These are phyloP conservation scores for Oreochromis tanganicae DNA, from an alignment of 2,113 vertebrate genomes.

Conservation along the genomic window DNA sequence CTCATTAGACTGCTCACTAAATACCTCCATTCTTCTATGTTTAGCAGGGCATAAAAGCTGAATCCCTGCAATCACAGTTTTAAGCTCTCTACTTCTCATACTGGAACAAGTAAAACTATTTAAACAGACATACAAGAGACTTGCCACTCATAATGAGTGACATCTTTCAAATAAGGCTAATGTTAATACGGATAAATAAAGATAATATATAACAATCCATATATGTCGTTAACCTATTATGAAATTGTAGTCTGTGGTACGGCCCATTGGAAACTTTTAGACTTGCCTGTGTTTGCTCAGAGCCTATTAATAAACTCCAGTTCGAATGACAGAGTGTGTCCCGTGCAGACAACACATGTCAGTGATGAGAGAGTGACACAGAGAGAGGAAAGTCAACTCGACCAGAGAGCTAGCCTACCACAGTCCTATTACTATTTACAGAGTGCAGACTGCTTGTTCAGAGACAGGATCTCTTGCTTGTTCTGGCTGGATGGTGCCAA, in stretches of 20 bases:
- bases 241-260: slow-evolving; percentile 61
- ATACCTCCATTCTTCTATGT: slow-evolving; percentile 13
- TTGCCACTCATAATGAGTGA: slow-evolving; percentile 54
- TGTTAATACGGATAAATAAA: slow-evolving; percentile 68
- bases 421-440: slow-evolving; percentile 54
- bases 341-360: slow-evolving; percentile 66
- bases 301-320: slow-evolving; percentile 68
- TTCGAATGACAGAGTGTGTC: slow-evolving; percentile 69
- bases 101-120: slow-evolving; percentile 11
- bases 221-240: slow-evolving; percentile 70
- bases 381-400: slow-evolving; percentile 7
- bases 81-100: neutral
- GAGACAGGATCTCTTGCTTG: neutral
- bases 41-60: slow-evolving; percentile 3
- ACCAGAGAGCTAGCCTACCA: slow-evolving; percentile 10
- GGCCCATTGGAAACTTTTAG: slow-evolving; percentile 69
- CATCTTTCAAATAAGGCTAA: slow-evolving; percentile 42
- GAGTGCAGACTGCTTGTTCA: slow-evolving; percentile 17
- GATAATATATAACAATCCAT: slow-evolving; percentile 62
- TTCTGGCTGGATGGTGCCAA: slow-evolving; percentile 17
- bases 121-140: slow-evolving; percentile 1
- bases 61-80: neutral
- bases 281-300: slow-evolving; percentile 69
- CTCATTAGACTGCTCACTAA: slow-evolving; percentile 34
- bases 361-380: slow-evolving; percentile 41